Evolutionary conservation across 2,888 invertebrate genomes (phyloP).

Genomic region (Kryphioiulus occultus): DNA sequence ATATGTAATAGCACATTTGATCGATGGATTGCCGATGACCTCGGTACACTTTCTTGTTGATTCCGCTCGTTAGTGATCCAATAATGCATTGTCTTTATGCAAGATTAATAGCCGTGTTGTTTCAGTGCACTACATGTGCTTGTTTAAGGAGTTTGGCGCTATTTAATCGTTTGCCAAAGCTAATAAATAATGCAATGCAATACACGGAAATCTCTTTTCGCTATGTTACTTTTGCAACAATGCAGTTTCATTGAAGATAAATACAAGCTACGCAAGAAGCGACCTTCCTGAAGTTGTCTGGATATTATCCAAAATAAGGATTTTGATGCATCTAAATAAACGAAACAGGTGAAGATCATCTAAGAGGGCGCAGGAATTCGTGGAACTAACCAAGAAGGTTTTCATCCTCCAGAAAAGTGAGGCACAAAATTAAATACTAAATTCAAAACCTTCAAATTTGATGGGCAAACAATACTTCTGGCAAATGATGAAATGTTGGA

Average conservation of each 20-base stretch:
- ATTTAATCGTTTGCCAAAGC: background rate
- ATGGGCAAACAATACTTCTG: background rate
- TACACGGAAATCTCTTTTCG: background rate
- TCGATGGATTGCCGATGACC: background rate
- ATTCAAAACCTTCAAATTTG: background rate
- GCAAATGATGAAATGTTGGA: background rate
- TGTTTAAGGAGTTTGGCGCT: background rate
- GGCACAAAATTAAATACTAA: background rate
- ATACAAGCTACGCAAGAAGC: no score
- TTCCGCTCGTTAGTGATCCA: background rate
- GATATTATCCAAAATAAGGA: no score
- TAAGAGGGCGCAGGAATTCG: no score
- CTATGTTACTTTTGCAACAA: background rate
- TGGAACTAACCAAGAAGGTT: no score
- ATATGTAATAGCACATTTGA: background rate
- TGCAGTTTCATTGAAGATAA: background rate
- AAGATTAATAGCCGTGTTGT: background rate
- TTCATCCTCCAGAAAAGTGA: no score
- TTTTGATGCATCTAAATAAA: no score
- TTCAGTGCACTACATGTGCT: background rate
- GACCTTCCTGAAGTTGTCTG: no score
- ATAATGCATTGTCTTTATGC: conserved; percentile 35
- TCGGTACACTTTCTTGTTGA: background rate
- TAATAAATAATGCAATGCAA: conserved; percentile 4
- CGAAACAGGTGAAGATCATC: no score